Base-by-base conservation (phyloP, 2,797 vertebrate species). In the Catostomus latipinnis region DNA sequence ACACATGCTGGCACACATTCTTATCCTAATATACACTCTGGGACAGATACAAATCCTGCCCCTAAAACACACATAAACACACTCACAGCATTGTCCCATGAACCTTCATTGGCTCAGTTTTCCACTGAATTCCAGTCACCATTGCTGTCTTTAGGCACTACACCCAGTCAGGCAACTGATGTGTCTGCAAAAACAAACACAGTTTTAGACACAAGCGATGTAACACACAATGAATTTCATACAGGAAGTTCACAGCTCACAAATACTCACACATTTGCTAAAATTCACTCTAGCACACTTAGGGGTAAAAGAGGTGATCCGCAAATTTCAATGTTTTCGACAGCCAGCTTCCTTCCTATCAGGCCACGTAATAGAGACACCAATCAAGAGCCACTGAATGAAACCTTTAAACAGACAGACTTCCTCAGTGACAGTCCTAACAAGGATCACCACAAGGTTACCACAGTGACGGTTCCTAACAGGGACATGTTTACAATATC, bases 1-100 rank as follows among this genome's bases (percentile, higher is more conserved):
- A 77, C 82, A 12, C 81, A 52, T 63, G 48, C 49, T 46, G 78
- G 74, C 80, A 86, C 89, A 80, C 89, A 50, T 83, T 78, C 87
- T 53, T 79, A 85, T 52, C 18, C 56, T 52, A 18, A 81, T 14
- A 79, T 57, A 14, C 78, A 63, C 65, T 74, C 80, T 43, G 50
- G 49, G 22, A 62, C 60, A 12, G 60, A 43, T 22, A 1, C 60
- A 62, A 62, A 43, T 67, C 62, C 70, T 83, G 60, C 83, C 82
- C 18, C 74, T 56, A 9, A 34, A 34, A 34, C 34, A 34, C 34
- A 4, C 34, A 34, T 34, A 4, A 4, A 82, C 57, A 65, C 50
- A 71, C 3, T 72, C 13, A 14, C 10, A 5, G 6, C 13, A 14
- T 71, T 50, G 46, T 53, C 68, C 12, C 43, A 72, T 18, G 22